A percentile compares a stretch with the other conserved stretches of the same genome.
Evolutionary conservation across 2,113 vertebrate species (phyloP).

Genomic region (Triplophysa tibetana): DNA sequence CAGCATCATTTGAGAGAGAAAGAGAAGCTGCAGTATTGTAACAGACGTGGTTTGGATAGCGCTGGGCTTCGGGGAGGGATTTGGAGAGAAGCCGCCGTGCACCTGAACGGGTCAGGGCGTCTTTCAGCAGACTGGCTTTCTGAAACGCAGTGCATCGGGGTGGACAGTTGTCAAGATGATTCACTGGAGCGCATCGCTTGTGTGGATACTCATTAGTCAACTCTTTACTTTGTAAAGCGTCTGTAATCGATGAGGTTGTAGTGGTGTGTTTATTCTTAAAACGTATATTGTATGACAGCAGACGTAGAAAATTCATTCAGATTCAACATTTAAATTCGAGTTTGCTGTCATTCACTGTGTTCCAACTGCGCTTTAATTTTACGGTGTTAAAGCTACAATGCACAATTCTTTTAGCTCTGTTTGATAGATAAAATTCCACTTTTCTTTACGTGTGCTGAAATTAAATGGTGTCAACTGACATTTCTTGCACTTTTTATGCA

Average conservation of each 20-base stretch:
- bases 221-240: conserved; percentile 3
- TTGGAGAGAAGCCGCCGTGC: neutral
- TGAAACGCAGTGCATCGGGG: conserved; percentile 9
- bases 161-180: conserved; percentile 32
- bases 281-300: neutral
- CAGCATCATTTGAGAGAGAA: conserved; percentile 15
- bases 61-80: conserved; percentile 11
- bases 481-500: no score
- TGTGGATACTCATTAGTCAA: conserved; percentile 13
- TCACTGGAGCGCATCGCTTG: neutral
- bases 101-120: conserved; percentile 8
- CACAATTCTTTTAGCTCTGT: no score
- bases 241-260: neutral
- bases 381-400: no score
- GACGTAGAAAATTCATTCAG: neutral
- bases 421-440: no score
- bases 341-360: neutral
- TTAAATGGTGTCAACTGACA: no score
- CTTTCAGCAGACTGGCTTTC: neutral
- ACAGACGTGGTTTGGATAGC: conserved; percentile 7
- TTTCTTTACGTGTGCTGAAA: no score
- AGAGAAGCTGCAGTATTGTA: neutral
- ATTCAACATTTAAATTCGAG: neutral
- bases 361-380: no score
- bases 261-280: neutral